Conservation (phyloP, 2,888 invertebrate genomes). For the Ormia ochracea region DNA sequence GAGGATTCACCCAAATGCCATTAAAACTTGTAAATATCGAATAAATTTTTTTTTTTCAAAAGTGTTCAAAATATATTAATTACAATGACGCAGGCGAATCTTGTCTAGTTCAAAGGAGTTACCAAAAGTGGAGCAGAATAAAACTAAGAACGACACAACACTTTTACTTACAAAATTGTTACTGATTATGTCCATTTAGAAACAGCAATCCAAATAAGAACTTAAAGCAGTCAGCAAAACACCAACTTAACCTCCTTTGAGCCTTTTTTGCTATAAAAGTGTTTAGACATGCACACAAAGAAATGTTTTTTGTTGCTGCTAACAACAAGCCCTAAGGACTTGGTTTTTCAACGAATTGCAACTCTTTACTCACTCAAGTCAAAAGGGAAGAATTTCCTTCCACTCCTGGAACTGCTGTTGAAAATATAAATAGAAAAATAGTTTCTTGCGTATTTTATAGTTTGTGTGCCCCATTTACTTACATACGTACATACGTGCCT, state of each 20-base stretch:
- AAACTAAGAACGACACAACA: not conserved
- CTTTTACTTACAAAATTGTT: not conserved
- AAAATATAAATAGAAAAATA: not conserved
- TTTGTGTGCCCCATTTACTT: not conserved
- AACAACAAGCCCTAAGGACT: not conserved
- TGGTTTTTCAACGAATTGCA: not conserved
- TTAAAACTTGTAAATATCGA: too few relatives aligned
- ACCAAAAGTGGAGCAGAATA: not conserved
- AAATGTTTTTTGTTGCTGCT: not conserved
- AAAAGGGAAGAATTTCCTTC: not conserved
- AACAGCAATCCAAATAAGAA: not conserved
- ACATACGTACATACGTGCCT: too few relatives aligned
- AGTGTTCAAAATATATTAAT: too few relatives aligned
- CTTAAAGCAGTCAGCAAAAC: not conserved
- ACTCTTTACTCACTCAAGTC: not conserved
- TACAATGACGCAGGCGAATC: too few relatives aligned
- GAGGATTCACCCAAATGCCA: too few relatives aligned
- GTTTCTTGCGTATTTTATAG: not conserved
- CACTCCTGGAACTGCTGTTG: not conserved
- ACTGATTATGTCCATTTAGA: not conserved
- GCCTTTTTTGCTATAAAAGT: not conserved
- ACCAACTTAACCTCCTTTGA: not conserved
- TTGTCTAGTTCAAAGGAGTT: not conserved
- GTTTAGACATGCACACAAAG: not conserved
- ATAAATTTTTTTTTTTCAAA: too few relatives aligned